phyloP scores from a whole-genome alignment of 2,113 vertebrate genomes.

The Chrysochloris asiatica region DNA sequence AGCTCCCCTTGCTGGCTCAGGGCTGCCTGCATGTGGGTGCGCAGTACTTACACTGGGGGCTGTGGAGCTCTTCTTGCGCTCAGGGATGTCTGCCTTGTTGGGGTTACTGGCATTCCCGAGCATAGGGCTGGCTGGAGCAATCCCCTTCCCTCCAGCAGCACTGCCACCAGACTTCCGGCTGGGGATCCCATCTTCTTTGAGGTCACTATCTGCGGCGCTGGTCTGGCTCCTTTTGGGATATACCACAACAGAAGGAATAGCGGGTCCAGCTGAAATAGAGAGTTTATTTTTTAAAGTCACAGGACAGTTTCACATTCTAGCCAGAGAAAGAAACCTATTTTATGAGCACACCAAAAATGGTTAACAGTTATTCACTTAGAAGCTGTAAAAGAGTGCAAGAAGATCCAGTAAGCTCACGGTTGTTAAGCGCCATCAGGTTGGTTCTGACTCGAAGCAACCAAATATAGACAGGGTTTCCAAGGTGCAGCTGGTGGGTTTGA shows the following conservation, averaged over 20 bases:
- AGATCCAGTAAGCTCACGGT: too few relatives aligned
- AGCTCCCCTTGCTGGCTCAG: too few relatives aligned
- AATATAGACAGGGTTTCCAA: too few relatives aligned
- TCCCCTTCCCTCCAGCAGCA: constrained; percentile 88
- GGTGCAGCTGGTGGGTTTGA: too few relatives aligned
- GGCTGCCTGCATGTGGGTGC: background rate
- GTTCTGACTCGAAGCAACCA: too few relatives aligned
- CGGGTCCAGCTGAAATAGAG: constrained; percentile 89
- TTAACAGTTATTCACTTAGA: too few relatives aligned
- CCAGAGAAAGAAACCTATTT: constrained; percentile 14
- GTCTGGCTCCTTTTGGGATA: constrained; percentile 96
- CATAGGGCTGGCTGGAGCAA: constrained; percentile 94
- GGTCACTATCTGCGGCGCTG: constrained; percentile 89
- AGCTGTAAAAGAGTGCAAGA: too few relatives aligned
- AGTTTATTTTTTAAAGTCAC: constrained; percentile 47
- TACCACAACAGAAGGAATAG: constrained; percentile 88
- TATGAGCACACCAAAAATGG: background rate
- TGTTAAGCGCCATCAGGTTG: too few relatives aligned
- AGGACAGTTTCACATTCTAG: constrained; percentile 34
- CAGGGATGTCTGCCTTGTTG: constrained; percentile 98
- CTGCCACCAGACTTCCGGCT: constrained; percentile 89
- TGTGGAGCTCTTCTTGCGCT: constrained; percentile 93
- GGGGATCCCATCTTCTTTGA: constrained; percentile 91
- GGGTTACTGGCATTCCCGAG: constrained; percentile 97
- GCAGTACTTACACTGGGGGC: constrained; percentile 91